These are phyloP conservation scores for Chelmon rostratus DNA, from an alignment of 2,797 vertebrate species.

Conservation along the genomic window DNA sequence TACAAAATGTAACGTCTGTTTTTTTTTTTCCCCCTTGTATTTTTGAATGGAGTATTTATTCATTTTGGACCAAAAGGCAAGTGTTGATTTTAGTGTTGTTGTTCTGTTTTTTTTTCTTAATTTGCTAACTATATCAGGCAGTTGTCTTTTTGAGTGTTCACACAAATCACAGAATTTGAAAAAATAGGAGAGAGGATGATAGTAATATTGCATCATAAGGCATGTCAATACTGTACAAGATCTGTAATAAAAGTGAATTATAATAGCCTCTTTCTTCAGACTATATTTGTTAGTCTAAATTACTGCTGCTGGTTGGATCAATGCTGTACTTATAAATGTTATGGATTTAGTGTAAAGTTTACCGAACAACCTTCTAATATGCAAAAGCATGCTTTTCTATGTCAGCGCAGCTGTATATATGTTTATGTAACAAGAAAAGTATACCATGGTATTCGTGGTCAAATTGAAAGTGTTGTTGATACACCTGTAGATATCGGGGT, in stretches of 20 bases:
- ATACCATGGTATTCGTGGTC: slow-evolving; percentile 57
- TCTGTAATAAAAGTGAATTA: slow-evolving; percentile 79
- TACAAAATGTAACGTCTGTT: slow-evolving; percentile 62
- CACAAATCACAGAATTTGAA: slow-evolving; percentile 49
- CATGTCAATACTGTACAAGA: slow-evolving; percentile 84
- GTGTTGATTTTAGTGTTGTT: slow-evolving; percentile 51
- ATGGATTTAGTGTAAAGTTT: slow-evolving; percentile 80
- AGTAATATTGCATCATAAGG: slow-evolving; percentile 75
- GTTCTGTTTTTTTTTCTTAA: slow-evolving; percentile 10
- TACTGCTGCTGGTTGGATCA: slow-evolving; percentile 76
- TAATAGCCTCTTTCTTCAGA: slow-evolving; percentile 78
- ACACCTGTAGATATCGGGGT: slow-evolving; percentile 70
- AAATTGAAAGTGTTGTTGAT: slow-evolving; percentile 68
- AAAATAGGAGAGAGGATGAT: slow-evolving; percentile 59
- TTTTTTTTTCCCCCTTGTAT: slow-evolving; percentile 36
- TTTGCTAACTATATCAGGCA: slow-evolving; percentile 47
- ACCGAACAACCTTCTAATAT: slow-evolving; percentile 80
- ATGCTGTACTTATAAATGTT: slow-evolving; percentile 76
- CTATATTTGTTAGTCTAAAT: slow-evolving; percentile 75
- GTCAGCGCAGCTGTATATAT: slow-evolving; percentile 77
- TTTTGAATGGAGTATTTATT: slow-evolving; percentile 59
- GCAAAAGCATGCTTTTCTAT: slow-evolving; percentile 85
- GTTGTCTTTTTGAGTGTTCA: slow-evolving; percentile 52
- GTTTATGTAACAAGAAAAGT: slow-evolving; percentile 67
- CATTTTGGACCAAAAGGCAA: slow-evolving; percentile 55